These are phyloP conservation scores for Blastobasis adustella DNA, from an alignment of 2,888 invertebrate species.

Conservation along the genomic window DNA sequence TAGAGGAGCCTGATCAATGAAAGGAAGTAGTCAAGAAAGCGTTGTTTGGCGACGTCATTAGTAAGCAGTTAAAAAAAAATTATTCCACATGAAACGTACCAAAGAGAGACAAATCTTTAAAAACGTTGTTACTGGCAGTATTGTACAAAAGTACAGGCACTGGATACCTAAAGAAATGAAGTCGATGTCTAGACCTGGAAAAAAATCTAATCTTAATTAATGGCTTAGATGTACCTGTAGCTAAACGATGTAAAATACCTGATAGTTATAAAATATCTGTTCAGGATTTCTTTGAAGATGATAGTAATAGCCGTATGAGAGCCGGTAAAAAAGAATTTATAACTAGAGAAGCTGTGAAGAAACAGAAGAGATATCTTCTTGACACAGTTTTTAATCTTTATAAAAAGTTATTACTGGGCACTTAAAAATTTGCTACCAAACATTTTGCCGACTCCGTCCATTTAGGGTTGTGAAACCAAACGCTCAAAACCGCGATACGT, in stretches of 20 bases:
- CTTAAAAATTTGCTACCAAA: constrained; percentile 2
- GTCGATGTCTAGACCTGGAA: not conserved
- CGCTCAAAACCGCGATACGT: constrained; percentile 7
- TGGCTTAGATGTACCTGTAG: constrained; percentile 6
- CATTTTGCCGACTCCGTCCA: constrained; percentile 8
- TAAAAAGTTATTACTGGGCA: not conserved
- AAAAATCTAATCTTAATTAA: constrained; percentile 1
- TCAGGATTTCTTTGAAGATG: constrained; percentile 7
- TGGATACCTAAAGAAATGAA: constrained; percentile 1
- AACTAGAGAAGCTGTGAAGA: constrained; percentile 1
- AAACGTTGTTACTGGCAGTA: constrained; percentile 6
- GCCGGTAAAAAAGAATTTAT: constrained; percentile 6
- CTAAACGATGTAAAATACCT: constrained; percentile 7
- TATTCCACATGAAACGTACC: not conserved
- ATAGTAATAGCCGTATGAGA: constrained; percentile 5
- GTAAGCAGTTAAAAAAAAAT: not conserved
- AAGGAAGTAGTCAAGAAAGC: not conserved
- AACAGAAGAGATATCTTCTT: constrained; percentile 4
- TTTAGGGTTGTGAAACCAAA: constrained; percentile 10
- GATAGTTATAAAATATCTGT: constrained; percentile 5
- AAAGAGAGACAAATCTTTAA: constrained; percentile 1
- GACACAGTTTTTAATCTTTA: not conserved
- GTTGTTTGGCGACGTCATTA: not conserved
- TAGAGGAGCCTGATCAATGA: not conserved
- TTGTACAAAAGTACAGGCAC: constrained; percentile 1